Evolutionary conservation across 2,797 vertebrate genomes (phyloP).

Genomic region (Melanotaenia pygmaea): DNA sequence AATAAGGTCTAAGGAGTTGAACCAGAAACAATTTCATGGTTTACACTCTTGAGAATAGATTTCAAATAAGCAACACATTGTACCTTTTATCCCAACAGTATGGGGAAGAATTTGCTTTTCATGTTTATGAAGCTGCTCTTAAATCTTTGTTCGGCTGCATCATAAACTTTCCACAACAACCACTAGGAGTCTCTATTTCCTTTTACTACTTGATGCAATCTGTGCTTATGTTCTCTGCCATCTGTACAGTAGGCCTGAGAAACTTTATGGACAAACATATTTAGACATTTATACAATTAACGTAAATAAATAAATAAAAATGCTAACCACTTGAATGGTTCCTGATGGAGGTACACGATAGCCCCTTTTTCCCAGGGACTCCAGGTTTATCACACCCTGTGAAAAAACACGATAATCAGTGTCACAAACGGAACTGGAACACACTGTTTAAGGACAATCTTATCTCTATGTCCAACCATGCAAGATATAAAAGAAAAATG

Average conservation of each 20-base stretch:
- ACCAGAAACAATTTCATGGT: slow-evolving; percentile 10
- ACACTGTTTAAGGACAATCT: not conserved
- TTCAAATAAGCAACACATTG: not conserved
- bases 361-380: slow-evolving; percentile 97
- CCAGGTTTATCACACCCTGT: slow-evolving; percentile 98
- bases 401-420: slow-evolving; percentile 40
- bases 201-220: slow-evolving; percentile 14
- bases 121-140: not conserved
- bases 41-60: slow-evolving; percentile 6
- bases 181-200: slow-evolving; percentile 73
- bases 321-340: slow-evolving; percentile 99
- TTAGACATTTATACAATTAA: not conserved
- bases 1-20: slow-evolving; percentile 94
- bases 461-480: slow-evolving; percentile 13
- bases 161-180: slow-evolving; percentile 17
- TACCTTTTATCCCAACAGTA: not conserved
- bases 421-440: slow-evolving; percentile 22
- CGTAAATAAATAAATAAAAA: not conserved
- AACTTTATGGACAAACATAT: not conserved
- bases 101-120: not conserved
- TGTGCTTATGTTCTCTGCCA: slow-evolving; percentile 58
- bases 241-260: slow-evolving; percentile 10
- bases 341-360: slow-evolving; percentile 99
- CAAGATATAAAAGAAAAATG: not conserved
- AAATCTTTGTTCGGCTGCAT: not conserved